Conservation (phyloP, 1,140 invertebrate species). For the Dendrolimus punctatus region DNA sequence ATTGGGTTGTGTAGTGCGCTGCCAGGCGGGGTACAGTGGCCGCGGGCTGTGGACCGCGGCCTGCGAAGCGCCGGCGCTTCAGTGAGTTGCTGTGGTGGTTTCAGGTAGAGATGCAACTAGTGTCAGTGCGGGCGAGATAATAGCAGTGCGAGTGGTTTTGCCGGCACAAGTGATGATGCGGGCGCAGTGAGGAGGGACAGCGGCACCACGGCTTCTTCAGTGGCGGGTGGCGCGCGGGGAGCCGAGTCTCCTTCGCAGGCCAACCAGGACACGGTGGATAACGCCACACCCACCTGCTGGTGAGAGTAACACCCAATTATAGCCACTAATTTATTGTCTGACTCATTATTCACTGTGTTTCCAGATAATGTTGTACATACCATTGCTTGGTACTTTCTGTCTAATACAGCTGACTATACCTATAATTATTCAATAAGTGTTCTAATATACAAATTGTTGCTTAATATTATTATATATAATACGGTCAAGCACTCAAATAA, state of each 20-base stretch:
- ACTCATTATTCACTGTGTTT: too few species aligned
- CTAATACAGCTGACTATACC: too few species aligned
- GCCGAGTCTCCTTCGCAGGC: conserved; percentile 68
- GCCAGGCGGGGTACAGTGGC: conserved; percentile 19
- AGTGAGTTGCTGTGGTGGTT: conserved; percentile 42
- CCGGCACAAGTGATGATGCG: conserved; percentile 46
- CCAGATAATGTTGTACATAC: too few species aligned
- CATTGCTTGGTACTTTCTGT: too few species aligned
- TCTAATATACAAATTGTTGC: too few species aligned
- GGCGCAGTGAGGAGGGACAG: conserved; percentile 47
- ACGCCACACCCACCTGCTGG: conserved; percentile 67
- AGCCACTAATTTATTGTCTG: too few species aligned
- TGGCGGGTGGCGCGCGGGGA: conserved; percentile 64
- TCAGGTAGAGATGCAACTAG: conserved; percentile 65
- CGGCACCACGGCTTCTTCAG: conserved; percentile 66
- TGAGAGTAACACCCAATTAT: conserved; percentile 23
- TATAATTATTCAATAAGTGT: too few species aligned
- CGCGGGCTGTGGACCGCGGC: conserved; percentile 4
- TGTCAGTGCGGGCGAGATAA: conserved; percentile 56
- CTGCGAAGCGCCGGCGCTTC: conserved; percentile 10
- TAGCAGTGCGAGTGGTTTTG: conserved; percentile 41
- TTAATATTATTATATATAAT: too few species aligned
- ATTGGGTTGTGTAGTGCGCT: too few species aligned
- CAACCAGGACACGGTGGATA: conserved; percentile 66
- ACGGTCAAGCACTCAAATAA: too few species aligned